Evolutionary conservation across 2,797 vertebrate species (phyloP).

Genomic region (Peromyscus melanophrys): DNA sequence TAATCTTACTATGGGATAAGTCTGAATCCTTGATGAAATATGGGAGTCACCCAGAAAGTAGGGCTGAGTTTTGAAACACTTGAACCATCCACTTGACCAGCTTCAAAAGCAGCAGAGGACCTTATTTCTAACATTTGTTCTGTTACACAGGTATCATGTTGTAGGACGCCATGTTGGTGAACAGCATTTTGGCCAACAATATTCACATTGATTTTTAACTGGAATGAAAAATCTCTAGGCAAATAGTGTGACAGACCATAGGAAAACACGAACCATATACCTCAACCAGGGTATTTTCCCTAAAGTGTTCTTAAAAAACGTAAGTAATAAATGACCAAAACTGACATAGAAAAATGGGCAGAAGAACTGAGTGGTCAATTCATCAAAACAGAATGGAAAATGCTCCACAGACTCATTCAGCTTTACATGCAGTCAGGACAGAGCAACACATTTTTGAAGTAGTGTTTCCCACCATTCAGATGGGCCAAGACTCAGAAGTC

Average conservation of each 20-base stretch:
- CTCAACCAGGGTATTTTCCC: not conserved
- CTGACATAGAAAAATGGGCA: not conserved
- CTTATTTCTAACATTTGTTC: not conserved
- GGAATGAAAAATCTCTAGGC: not conserved
- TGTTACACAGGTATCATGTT: fast-evolving
- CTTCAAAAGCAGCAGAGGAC: too few relatives aligned
- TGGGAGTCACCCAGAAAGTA: not conserved
- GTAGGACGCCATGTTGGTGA: not conserved
- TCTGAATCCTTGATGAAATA: not conserved
- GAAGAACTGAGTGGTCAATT: not conserved
- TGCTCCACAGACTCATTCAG: too few relatives aligned
- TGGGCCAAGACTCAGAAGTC: not conserved
- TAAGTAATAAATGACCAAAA: not conserved
- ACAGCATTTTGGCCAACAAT: not conserved
- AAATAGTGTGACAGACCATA: not conserved
- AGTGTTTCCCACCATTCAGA: not conserved
- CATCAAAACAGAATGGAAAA: not conserved
- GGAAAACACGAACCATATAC: not conserved
- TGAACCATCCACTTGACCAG: fast-evolving
- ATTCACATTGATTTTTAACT: not conserved
- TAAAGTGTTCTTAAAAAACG: not conserved
- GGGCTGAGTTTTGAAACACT: not conserved
- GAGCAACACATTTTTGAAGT: not conserved
- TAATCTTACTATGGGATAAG: not conserved
- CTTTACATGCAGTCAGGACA: not conserved